phyloP scores from a whole-genome alignment of 2,797 vertebrate genomes.

The Cottoperca gobio region DNA sequence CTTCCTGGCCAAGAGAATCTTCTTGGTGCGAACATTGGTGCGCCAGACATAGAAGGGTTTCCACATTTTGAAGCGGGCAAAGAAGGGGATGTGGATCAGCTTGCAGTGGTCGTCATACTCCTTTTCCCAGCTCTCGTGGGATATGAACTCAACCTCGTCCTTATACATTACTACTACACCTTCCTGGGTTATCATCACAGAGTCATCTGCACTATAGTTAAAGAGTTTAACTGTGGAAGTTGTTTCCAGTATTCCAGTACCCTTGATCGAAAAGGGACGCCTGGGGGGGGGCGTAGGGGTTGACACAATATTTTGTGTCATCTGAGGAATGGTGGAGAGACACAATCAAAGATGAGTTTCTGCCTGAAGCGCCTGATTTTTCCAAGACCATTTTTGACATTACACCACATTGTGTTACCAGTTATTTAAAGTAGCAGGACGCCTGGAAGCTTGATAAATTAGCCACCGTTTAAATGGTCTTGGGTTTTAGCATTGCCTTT shows the following conservation, averaged over 20 bases:
- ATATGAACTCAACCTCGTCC: constrained; percentile 71
- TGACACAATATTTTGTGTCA: constrained; percentile 32
- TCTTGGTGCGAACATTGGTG: constrained; percentile 83
- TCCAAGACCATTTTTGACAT: neutral
- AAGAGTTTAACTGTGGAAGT: constrained; percentile 32
- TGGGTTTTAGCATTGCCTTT: no score
- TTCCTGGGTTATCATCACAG: constrained; percentile 80
- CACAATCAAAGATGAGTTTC: neutral
- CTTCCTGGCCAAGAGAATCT: constrained; percentile 73
- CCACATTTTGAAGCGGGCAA: constrained; percentile 87
- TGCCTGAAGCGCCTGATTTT: neutral
- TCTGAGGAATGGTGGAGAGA: constrained; percentile 20
- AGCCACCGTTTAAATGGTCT: no score
- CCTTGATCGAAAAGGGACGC: constrained; percentile 51
- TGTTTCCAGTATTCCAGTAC: neutral
- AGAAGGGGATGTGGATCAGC: constrained; percentile 86
- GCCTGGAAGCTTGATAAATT: neutral
- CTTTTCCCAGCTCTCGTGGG: constrained; percentile 83
- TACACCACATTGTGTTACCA: neutral
- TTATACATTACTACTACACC: constrained; percentile 75
- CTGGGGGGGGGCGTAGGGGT: constrained; percentile 66
- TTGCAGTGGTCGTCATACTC: constrained; percentile 82
- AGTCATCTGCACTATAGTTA: constrained; percentile 82
- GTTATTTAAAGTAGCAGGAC: neutral
- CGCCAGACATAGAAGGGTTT: constrained; percentile 88